Evolutionary conservation across 64 coral and sea anemone species (phyloP), one percentile per base, ranked within the genome.

Genomic region (Catalaphyllia jardinei): DNA sequence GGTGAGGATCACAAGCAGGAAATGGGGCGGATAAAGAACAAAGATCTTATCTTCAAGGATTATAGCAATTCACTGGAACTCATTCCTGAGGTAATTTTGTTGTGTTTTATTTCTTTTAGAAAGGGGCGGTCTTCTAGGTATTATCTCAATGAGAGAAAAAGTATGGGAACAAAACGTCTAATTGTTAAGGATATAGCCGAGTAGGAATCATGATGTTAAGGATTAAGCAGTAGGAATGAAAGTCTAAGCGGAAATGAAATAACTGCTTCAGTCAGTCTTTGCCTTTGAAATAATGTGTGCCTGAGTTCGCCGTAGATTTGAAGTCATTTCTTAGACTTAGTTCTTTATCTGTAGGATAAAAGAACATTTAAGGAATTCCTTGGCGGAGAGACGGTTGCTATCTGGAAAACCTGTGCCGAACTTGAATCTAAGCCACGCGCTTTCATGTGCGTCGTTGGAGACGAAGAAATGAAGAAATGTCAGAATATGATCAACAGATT

Each of bases 1-100:
- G 19, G 16, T 2, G 80, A 67, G 29, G 38, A 27, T 13, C 25
- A 10, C 35, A 85, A 16, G 24, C 28, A 10, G 63, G 9, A 65
- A 2, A 31, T 22, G 31, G 31, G 31, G 7, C 52, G 78, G 28
- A 88, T 79, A 14, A 62, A 46, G 31, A 93, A 75, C 16, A 93
- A 31, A 38, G 74, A 93, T 18, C 87, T 93, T 22, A 93, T 93
- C 55, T 93, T 93, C 60, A 93, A 89, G 28, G 87, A 93, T 72
- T 0, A 57, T 9, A 76, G 57, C 27, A 50, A 27, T 52, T 64
- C 52, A 0, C 76, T 93, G 4, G 27, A 71, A 5, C 59, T 38
- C 52, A 18, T 89, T 20, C 16, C 71, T 18, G 67, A 85, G 19
- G 79, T 62, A 55, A 54, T 38, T 10, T 27, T 27, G 22, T 15